Percentiles rank a stretch among this genome's conserved stretches.
phyloP scores from a whole-genome alignment of 2,888 invertebrate species.

The Tethea ocularis region DNA sequence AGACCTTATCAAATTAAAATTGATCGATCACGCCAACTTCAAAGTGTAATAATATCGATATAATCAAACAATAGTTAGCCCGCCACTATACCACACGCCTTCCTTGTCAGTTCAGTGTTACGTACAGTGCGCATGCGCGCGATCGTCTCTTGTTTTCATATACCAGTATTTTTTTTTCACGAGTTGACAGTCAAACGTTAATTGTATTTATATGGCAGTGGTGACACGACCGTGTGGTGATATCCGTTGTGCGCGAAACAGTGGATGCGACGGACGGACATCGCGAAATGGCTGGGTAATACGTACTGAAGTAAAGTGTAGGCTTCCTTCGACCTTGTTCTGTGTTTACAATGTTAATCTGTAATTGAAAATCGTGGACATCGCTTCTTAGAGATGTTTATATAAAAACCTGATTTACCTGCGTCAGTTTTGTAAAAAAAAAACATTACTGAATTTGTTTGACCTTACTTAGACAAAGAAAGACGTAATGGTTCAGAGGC shows the following conservation, averaged over 20 bases:
- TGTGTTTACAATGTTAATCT: conserved; percentile 22
- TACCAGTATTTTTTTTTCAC: conserved; percentile 32
- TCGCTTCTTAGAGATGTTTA: conserved; percentile 6
- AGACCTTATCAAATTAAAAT: not conserved
- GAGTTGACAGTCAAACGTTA: conserved; percentile 37
- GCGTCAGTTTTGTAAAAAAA: conserved; percentile 9
- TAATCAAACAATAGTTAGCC: conserved; percentile 31
- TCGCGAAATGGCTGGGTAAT: conserved; percentile 71
- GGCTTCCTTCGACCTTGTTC: conserved; percentile 29
- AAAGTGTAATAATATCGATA: conserved; percentile 8
- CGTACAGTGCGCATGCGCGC: conserved; percentile 73
- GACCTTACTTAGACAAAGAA: not conserved
- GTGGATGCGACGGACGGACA: conserved; percentile 56
- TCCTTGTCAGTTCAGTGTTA: conserved; percentile 70
- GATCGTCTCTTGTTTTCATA: conserved; percentile 57
- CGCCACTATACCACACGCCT: conserved; percentile 59
- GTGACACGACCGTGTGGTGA: conserved; percentile 72
- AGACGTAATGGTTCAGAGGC: not conserved
- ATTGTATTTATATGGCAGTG: conserved; percentile 79
- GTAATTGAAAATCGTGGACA: conserved; percentile 21
- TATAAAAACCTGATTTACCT: conserved; percentile 8
- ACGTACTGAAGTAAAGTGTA: conserved; percentile 14
- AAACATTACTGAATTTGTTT: not conserved
- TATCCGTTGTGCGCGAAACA: conserved; percentile 67
- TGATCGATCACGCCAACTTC: not conserved